Percentiles rank a stretch among this genome's conserved stretches.
These are phyloP conservation scores for Falcunculus frontatus DNA, from an alignment of 2,113 vertebrate species.

Conservation along the genomic window DNA sequence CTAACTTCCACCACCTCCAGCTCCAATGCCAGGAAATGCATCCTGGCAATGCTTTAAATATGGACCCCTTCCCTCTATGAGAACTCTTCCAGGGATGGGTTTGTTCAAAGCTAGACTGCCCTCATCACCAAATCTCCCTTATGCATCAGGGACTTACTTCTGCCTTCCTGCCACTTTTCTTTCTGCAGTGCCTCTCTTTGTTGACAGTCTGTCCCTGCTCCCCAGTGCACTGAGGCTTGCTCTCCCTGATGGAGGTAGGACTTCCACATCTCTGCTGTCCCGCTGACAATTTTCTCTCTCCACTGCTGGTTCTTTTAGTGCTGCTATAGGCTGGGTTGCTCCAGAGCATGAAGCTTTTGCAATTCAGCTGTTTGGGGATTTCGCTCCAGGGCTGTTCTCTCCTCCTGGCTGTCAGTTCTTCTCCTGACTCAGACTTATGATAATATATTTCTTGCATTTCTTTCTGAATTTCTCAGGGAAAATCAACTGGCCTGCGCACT, in stretches of 20 bases:
- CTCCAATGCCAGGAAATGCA: background rate
- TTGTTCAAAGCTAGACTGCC: background rate
- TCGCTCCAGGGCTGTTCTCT: background rate
- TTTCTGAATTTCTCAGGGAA: background rate
- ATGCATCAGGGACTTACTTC: background rate
- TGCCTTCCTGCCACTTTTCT: rapidly evolving
- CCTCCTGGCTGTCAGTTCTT: background rate
- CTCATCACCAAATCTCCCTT: background rate
- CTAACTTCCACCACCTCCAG: background rate
- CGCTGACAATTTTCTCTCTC: background rate
- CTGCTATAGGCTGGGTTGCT: background rate
- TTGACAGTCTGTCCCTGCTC: too few relatives aligned
- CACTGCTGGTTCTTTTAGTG: rapidly evolving
- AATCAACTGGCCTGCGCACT: rapidly evolving
- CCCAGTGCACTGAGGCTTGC: rapidly evolving
- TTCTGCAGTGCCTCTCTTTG: background rate
- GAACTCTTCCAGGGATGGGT: background rate
- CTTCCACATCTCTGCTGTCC: background rate
- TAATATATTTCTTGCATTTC: background rate
- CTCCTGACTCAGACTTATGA: background rate
- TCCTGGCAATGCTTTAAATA: background rate
- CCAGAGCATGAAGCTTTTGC: background rate
- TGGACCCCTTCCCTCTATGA: background rate
- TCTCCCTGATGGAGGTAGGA: rapidly evolving
- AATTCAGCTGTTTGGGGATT: background rate